phyloP scores from a whole-genome alignment of 2,888 invertebrate species.

The Platerodrilus igneus region DNA sequence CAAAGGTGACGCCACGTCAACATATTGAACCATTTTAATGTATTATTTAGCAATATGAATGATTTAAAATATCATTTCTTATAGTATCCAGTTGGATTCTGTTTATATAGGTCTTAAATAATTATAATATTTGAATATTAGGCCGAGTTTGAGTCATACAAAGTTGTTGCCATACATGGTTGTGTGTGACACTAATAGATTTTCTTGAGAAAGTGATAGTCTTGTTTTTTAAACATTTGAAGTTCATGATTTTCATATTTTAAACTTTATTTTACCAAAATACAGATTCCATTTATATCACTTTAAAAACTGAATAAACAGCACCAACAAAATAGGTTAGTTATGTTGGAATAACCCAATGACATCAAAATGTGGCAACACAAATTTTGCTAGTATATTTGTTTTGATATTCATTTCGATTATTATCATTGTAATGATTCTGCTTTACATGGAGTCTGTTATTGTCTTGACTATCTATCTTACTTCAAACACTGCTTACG shows the following conservation, averaged over 20 bases:
- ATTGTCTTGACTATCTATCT: too few species aligned
- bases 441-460: too few species aligned
- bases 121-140: conserved; percentile 15
- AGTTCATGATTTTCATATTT: too few species aligned
- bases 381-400: too few species aligned
- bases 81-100: conserved; percentile 6
- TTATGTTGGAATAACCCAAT: conserved; percentile 22
- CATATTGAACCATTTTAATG: conserved; percentile 38
- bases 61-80: conserved; percentile 12
- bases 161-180: conserved; percentile 37
- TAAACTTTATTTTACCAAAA: not conserved
- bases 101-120: conserved; percentile 5
- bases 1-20: conserved; percentile 43
- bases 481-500: too few species aligned
- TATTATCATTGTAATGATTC: too few species aligned
- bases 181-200: conserved; percentile 30
- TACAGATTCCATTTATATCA: not conserved
- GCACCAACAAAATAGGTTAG: not conserved
- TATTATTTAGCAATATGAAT: conserved; percentile 19
- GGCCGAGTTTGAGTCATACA: conserved; percentile 22
- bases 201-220: conserved; percentile 36
- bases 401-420: too few species aligned
- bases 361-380: conserved; percentile 20
- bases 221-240: conserved; percentile 24
- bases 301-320: not conserved